phyloP scores from a whole-genome alignment of 2,113 vertebrate genomes.

The Reinhardtius hippoglossoides region DNA sequence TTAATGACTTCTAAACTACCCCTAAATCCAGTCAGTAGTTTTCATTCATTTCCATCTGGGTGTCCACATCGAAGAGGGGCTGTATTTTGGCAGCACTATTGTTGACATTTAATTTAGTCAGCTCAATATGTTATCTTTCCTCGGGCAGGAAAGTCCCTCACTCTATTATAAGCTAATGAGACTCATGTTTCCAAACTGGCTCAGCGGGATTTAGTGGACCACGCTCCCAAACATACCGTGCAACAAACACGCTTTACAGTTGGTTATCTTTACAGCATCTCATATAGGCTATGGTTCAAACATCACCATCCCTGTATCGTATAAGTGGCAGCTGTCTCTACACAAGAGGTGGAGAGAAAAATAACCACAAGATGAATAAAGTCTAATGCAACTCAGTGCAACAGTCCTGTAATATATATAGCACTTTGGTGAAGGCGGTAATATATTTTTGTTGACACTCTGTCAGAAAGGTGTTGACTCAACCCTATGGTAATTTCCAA shows the following conservation, averaged over 20 bases:
- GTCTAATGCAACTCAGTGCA: slow-evolving; percentile 35
- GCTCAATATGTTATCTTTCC: slow-evolving; percentile 52
- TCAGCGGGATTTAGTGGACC: slow-evolving; percentile 22
- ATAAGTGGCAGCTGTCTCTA: background rate
- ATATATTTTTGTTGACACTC: slow-evolving; percentile 10
- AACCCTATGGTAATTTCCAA: slow-evolving; percentile 23
- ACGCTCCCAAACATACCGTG: background rate
- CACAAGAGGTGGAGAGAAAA: background rate
- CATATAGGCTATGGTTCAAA: background rate
- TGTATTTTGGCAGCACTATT: slow-evolving; percentile 50
- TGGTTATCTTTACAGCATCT: background rate
- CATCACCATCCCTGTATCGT: background rate
- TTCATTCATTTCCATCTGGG: slow-evolving; percentile 40
- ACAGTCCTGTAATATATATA: slow-evolving; percentile 15
- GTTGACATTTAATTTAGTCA: slow-evolving; percentile 63
- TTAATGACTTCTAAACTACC: slow-evolving; percentile 47
- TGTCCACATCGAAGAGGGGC: slow-evolving; percentile 46
- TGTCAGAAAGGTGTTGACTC: slow-evolving; percentile 15
- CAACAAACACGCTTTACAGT: background rate
- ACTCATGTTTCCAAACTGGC: slow-evolving; percentile 22
- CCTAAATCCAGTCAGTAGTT: slow-evolving; percentile 39
- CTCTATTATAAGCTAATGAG: slow-evolving; percentile 39
- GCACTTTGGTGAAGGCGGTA: slow-evolving; percentile 9
- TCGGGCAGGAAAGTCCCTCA: slow-evolving; percentile 19
- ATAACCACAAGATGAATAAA: background rate